Percentiles rank a stretch among this genome's conserved stretches.
Evolutionary conservation across 1,140 invertebrate species (phyloP).

Genomic region (Calephelis virginiensis): DNA sequence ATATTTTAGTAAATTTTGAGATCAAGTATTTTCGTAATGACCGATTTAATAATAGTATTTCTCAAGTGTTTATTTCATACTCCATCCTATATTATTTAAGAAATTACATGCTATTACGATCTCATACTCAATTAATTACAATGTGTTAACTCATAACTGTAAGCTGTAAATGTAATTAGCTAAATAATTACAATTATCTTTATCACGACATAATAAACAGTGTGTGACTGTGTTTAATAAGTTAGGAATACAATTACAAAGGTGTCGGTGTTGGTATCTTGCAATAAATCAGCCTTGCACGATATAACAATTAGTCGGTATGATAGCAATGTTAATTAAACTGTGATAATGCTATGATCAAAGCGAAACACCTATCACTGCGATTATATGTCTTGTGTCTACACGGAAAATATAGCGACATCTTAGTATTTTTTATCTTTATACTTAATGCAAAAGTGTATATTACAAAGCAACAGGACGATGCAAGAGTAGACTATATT

Average conservation of each 20-base stretch:
- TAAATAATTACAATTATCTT: background rate
- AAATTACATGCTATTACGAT: background rate
- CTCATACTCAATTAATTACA: background rate
- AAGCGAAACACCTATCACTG: slow-evolving; percentile 34
- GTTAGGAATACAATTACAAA: slow-evolving; percentile 63
- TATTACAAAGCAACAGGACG: too few species aligned
- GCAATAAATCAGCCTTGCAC: slow-evolving; percentile 76
- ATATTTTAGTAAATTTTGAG: too few species aligned
- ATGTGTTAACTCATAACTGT: background rate
- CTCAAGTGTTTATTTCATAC: background rate
- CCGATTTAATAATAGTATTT: background rate
- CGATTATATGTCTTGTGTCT: slow-evolving; percentile 22
- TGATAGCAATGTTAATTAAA: slow-evolving; percentile 80
- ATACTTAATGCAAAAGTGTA: background rate
- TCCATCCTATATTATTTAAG: background rate
- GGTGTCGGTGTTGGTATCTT: slow-evolving; percentile 66
- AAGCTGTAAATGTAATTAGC: slow-evolving; percentile 1
- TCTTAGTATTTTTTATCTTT: background rate
- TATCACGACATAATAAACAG: background rate
- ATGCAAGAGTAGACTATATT: too few species aligned
- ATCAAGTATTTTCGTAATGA: too few species aligned
- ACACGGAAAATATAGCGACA: background rate
- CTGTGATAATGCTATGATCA: slow-evolving; percentile 60
- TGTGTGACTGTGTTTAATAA: slow-evolving; percentile 19
- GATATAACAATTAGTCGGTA: slow-evolving; percentile 79